Percentiles rank a stretch among this genome's conserved stretches.
Evolutionary conservation across 2,113 vertebrate species (phyloP).

Genomic region (Anser brachyrhynchus): DNA sequence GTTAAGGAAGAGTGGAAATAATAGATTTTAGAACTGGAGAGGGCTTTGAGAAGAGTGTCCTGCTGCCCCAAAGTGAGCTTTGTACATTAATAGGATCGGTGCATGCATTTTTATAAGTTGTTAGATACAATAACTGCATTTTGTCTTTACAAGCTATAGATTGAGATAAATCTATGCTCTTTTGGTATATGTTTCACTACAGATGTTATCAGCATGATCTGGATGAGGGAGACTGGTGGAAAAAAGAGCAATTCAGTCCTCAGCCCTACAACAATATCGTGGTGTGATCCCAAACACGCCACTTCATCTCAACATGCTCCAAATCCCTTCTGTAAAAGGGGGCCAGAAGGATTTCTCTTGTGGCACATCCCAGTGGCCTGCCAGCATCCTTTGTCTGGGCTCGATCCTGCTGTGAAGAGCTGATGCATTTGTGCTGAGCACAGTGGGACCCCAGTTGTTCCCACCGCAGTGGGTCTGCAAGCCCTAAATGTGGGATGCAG

Average conservation of each 20-base stretch:
- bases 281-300: rapidly evolving
- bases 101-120: neutral
- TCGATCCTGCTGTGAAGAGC: neutral
- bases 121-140: neutral
- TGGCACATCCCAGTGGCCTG: neutral
- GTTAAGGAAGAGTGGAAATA: neutral
- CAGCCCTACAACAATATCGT: neutral
- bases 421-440: neutral
- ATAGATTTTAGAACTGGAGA: neutral
- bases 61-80: neutral
- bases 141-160: neutral
- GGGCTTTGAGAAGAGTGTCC: neutral
- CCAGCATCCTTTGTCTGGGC: neutral
- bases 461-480: neutral
- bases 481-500: neutral
- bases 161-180: neutral
- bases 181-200: neutral
- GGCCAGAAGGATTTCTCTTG: neutral
- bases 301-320: neutral
- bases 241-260: neutral
- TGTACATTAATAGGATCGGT: neutral
- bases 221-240: neutral
- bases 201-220: neutral
- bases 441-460: neutral
- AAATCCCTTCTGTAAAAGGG: neutral